Base-by-base conservation (phyloP, 2,113 vertebrate genomes). In the Choloepus hoffmanni region DNA sequence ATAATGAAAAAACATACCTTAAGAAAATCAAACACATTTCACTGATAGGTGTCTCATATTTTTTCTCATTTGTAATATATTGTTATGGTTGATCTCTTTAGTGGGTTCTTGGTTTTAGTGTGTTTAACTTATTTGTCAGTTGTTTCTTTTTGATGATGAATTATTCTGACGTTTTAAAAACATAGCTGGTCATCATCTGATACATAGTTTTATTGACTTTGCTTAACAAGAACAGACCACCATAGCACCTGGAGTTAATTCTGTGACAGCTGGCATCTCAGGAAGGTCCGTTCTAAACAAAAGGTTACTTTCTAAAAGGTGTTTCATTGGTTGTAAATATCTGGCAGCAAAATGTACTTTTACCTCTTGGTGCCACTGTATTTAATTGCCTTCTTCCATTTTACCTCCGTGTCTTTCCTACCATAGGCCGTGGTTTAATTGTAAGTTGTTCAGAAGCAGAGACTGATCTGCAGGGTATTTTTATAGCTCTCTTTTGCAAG, bases 321-420 rank as follows among this genome's bases (percentile, higher is more conserved):
- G 76, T 40, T 91, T 93, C 95, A 86, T 96, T 98, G 96, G 79
- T 97, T 98, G 73, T 97, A 97, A 98, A 84, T 94, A 65, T 97
- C 96, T 97, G 92, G 96, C 96, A 96, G 96, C 92, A 97, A 97
- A 98, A 95, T 96, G 94, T 97, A 97, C 98, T 98, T 98, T 98
- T 98, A 97, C 98, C 98, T 98, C 98, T 98, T 98, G 98, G 98
- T 98, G 98, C 98, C 98, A 98, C 98, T 98, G 98, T 97, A 84
- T 97, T 96, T 88, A 97, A 76, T 96, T 92, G 94, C 4, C 36
- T 79, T 95, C 72, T 97, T 1, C 96, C 68, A 92, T 89, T 95
- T 96, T 33, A 36, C 95, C 53, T 95, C 84, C 95, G 68, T 77
- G 40, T 95, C 84, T 97, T 95, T 95, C 67, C 77, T 85, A 48